These are phyloP conservation scores for Rhinogobio ventralis DNA, from an alignment of 2,797 vertebrate species.

Conservation along the genomic window DNA sequence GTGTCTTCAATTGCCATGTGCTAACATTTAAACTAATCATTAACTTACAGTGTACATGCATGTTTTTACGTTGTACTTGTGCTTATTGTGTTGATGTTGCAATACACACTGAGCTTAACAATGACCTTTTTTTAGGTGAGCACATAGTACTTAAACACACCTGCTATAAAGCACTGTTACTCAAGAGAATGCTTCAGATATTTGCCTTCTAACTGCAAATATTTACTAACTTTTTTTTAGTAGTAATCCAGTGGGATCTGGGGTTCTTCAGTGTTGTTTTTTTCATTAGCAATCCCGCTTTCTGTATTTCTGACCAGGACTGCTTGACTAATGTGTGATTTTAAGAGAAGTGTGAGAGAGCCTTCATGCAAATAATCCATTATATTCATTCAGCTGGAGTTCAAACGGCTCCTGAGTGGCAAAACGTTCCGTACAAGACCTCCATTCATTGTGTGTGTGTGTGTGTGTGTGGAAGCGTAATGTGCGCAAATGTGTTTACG, in stretches of 20 bases:
- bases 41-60: neutral
- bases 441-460: neutral
- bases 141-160: too few species aligned
- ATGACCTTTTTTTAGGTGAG: neutral
- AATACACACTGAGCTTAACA: neutral
- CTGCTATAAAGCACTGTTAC: too few species aligned
- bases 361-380: conserved; percentile 5
- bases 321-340: neutral
- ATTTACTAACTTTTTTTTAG: neutral
- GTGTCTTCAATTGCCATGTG: neutral
- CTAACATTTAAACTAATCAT: neutral
- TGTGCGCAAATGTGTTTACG: neutral
- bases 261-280: too few species aligned
- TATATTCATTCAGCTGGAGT: conserved; percentile 1
- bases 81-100: too few species aligned
- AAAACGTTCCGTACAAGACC: neutral
- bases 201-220: too few species aligned
- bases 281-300: neutral
- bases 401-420: neutral
- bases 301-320: neutral
- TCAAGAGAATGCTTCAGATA: neutral
- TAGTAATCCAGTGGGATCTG: neutral
- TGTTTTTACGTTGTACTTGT: neutral
- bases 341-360: neutral
- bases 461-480: neutral